Base-by-base conservation (phyloP, 2,888 invertebrate genomes). In the Phortica magna region DNA sequence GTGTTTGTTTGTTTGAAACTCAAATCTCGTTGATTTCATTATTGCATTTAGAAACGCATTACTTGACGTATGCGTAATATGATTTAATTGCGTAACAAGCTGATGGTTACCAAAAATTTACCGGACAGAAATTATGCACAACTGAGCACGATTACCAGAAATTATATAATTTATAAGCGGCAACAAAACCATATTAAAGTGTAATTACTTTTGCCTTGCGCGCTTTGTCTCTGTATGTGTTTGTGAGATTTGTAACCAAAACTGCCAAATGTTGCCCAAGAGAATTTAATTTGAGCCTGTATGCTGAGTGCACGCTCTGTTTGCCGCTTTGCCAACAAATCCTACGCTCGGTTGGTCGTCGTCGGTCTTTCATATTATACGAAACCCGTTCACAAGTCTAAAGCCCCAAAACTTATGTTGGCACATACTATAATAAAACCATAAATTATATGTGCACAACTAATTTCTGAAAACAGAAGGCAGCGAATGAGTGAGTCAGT, bases 401-500 rank as follows among this genome's bases (percentile, higher is more conserved):
- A 31, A 31, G 31, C 31, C 31, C 7, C 48, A 48, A 48, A 48
- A 48, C 14, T 48, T 31, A 31, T 31, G 31, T 0, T 31, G 65
- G 65, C 65, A 17, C 17, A 17, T 55, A 55, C 41, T 65, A 65
- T 65, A 65, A 65, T 65, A 65, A 41, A 68, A 68, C 68, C 68
- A 68, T 68, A 68, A 68, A 68, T 68, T 68, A 68, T 68, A 68
- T n/a, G 43, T 43, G 68, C 48, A 42, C 68, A 68, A 68, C 68
- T 68, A 68, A 68, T 68, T 68, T 68, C 17, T 17, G 43, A n/a
- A 17, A 14, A 9, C 17, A 59, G 22, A 22, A 59, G 19, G 17
- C 19, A 59, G 59, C 19, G 59, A 43, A 42, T 17, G 41, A 9
- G 10, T 48, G 48, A 12, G 48, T 48, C 14, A 55, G 55, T 55